Evolutionary conservation across 2,113 vertebrate species (phyloP).

Genomic region (Struthidea cinerea): DNA sequence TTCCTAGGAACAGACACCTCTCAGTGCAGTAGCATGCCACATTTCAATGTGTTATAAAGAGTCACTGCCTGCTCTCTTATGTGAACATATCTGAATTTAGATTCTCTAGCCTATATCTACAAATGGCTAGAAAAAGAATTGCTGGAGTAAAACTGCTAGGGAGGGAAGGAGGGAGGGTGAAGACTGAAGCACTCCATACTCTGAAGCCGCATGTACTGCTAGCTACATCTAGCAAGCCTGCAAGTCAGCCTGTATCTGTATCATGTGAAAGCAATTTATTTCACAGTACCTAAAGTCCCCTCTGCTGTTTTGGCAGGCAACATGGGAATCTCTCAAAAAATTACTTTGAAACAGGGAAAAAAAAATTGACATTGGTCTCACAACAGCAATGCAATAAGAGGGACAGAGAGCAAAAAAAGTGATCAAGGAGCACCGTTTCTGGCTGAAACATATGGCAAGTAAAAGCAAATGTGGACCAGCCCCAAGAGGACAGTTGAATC

Average conservation of each 20-base stretch:
- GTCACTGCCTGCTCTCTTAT: not conserved
- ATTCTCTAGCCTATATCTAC: not conserved
- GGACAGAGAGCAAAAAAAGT: not conserved
- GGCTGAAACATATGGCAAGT: not conserved
- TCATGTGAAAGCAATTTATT: not conserved
- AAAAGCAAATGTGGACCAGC: not conserved
- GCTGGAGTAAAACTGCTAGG: not conserved
- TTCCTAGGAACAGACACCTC: constrained; percentile 10
- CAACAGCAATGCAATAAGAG: not conserved
- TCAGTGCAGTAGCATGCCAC: not conserved
- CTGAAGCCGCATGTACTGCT: not conserved
- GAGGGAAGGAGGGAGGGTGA: not conserved
- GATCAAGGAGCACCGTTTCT: not conserved
- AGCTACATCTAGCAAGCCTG: not conserved
- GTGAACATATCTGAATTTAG: constrained; percentile 15
- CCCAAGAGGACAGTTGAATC: not conserved
- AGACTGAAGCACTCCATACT: not conserved
- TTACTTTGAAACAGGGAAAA: not conserved
- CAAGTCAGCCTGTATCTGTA: not conserved
- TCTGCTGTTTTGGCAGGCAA: not conserved
- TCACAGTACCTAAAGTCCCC: not conserved
- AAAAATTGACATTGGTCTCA: not conserved
- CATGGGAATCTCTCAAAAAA: not conserved
- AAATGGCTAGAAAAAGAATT: not conserved
- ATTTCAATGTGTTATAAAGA: constrained; percentile 15